These are phyloP conservation scores for Melospiza georgiana DNA, from an alignment of 2,113 vertebrate species.

Conservation along the genomic window DNA sequence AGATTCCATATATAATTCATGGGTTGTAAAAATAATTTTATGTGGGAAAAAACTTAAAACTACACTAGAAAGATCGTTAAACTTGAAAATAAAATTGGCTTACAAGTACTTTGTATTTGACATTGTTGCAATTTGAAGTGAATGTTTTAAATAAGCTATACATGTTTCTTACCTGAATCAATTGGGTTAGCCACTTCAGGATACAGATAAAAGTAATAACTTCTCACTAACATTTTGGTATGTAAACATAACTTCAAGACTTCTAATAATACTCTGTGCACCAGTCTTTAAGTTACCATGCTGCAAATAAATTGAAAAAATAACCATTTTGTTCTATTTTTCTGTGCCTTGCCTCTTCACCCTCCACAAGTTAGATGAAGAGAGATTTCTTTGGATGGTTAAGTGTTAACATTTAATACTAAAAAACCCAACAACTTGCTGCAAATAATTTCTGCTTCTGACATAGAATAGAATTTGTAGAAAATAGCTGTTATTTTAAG, in stretches of 20 bases:
- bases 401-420: not conserved
- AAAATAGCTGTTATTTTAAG: not conserved
- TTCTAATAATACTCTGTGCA: not conserved
- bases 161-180: not conserved
- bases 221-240: not conserved
- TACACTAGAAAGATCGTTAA: not conserved
- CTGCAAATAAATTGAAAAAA: conserved; percentile 27
- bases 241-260: not conserved
- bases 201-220: not conserved
- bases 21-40: not conserved
- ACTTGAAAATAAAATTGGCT: conserved; percentile 19
- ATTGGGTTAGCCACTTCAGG: not conserved
- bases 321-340: not conserved
- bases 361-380: not conserved
- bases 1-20: not conserved
- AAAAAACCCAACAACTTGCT: not conserved
- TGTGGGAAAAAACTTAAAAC: not conserved
- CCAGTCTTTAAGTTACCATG: not conserved
- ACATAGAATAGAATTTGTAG: not conserved
- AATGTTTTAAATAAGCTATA: not conserved
- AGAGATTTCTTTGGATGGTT: not conserved
- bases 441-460: not conserved
- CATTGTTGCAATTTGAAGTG: not conserved
- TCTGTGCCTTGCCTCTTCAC: not conserved
- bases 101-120: not conserved